Base-by-base conservation (phyloP, 1,140 invertebrate species). In the Drosophila sechellia region DNA sequence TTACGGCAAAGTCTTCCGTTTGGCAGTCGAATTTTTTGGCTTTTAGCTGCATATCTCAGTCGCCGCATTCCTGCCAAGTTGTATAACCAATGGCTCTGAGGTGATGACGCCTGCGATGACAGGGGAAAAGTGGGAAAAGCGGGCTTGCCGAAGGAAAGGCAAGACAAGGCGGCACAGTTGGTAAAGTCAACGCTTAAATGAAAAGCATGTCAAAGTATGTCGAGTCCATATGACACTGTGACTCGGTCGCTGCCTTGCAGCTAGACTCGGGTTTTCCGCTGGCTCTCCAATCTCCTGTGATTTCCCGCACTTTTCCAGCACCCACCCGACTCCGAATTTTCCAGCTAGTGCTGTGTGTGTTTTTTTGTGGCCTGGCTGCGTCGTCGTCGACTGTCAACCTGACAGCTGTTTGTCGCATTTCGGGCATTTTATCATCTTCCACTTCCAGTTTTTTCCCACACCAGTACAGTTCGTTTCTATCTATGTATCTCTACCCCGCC, bases 391-490 rank as follows among this genome's bases (percentile, higher is more conserved):
- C 79, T 74, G 84, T 87, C 79, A 79, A 43, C 31, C 68, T 87
- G 83, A 87, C 84, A 87, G 83, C 83, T 87, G 83, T 87, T 87
- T 83, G 83, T 87, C 79, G 76, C 83, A 83, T 87, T 77, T 89
- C 69, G 70, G 77, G 45, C 71, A 84, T 87, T 87, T 76, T 83
- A 87, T 89, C 84, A 84, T 85, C 64, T 48, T 73, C 68, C 65
- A 57, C 49, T 70, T 52, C 64, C 50, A 42, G 27, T 75, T 69
- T 80, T 71, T 27, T 22, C 34, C 39, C 34, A 2, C 13, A 12
- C 27, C 31, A 34, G 22, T 46, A 15, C 20, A 42, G 34, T 46
- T 39, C 13, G 0, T 12, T 13, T 39, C 13, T 13, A 39, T 39
- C 37, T 13, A 13, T 22, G 20, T 22, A 22, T 22, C 2, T 11